phyloP scores from a whole-genome alignment of 2,888 invertebrate species.

The Lordiphosa fenestrarum region DNA sequence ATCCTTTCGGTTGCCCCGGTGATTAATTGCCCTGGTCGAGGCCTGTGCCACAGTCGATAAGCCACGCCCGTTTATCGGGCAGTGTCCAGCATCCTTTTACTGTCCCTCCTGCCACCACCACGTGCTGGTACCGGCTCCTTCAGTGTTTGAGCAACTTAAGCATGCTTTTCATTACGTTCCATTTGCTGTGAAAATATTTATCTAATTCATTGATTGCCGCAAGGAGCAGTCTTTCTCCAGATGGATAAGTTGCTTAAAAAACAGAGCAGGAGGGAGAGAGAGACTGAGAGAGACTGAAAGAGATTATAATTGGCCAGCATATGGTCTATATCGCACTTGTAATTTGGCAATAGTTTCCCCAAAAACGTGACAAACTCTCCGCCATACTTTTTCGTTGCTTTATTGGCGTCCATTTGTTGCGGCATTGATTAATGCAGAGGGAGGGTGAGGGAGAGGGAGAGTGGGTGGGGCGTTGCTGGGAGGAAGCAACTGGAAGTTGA shows the following conservation, averaged over 20 bases:
- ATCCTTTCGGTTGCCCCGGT: constrained; percentile 13
- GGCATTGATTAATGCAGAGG: constrained; percentile 1
- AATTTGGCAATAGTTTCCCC: no score
- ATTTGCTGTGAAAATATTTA: constrained; percentile 54
- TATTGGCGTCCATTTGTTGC: constrained; percentile 37
- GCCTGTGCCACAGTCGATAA: constrained; percentile 28
- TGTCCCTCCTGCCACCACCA: neutral
- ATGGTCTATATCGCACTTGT: neutral
- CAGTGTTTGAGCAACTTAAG: constrained; percentile 41
- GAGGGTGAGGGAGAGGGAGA: no score
- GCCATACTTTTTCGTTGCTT: constrained; percentile 2
- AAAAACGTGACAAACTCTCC: constrained; percentile 2
- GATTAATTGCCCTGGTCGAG: constrained; percentile 44
- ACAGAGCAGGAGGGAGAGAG: no score
- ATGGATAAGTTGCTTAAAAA: constrained; percentile 2
- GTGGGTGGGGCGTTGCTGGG: neutral
- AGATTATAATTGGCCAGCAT: constrained; percentile 1
- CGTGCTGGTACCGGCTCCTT: neutral
- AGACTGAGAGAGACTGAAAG: no score
- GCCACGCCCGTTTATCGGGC: constrained; percentile 21
- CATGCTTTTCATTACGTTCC: constrained; percentile 52
- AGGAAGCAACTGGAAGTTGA: constrained; percentile 15
- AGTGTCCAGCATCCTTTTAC: constrained; percentile 11
- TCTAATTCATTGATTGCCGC: constrained; percentile 47
- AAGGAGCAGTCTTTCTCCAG: constrained; percentile 1